Evolutionary conservation across 1,140 invertebrate genomes (phyloP).

Genomic region (Protaetia brevitarsis): DNA sequence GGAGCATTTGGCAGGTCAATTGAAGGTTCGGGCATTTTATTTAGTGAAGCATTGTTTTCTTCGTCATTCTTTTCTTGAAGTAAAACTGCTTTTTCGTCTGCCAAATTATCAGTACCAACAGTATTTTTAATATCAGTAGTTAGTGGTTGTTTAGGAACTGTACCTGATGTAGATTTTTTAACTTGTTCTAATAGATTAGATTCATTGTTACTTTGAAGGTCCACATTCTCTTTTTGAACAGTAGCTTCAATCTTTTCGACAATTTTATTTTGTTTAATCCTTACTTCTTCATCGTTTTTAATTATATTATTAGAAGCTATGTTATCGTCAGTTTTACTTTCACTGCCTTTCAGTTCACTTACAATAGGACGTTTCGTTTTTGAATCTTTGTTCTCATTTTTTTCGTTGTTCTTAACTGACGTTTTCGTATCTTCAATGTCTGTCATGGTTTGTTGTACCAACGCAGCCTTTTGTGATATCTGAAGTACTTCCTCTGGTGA

Average conservation of each 20-base stretch:
- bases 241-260: background rate
- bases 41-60: background rate
- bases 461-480: conserved; percentile 44
- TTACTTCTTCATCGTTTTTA: background rate
- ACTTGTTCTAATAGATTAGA: background rate
- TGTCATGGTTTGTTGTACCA: conserved; percentile 27
- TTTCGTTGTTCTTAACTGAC: background rate
- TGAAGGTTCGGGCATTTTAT: background rate
- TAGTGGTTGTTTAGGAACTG: background rate
- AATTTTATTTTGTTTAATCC: background rate
- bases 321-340: no score
- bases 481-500: conserved; percentile 10
- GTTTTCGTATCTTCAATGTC: background rate
- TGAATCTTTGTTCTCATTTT: background rate
- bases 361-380: no score
- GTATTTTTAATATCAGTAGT: no score
- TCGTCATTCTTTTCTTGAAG: background rate
- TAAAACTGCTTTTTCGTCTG: background rate
- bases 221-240: background rate
- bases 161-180: background rate
- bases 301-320: no score
- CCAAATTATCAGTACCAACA: background rate
- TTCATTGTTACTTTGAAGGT: background rate
- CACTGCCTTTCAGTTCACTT: no score
- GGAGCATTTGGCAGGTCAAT: background rate